These are phyloP conservation scores for Cuniculus paca DNA, from an alignment of 2,797 vertebrate genomes.

Conservation along the genomic window DNA sequence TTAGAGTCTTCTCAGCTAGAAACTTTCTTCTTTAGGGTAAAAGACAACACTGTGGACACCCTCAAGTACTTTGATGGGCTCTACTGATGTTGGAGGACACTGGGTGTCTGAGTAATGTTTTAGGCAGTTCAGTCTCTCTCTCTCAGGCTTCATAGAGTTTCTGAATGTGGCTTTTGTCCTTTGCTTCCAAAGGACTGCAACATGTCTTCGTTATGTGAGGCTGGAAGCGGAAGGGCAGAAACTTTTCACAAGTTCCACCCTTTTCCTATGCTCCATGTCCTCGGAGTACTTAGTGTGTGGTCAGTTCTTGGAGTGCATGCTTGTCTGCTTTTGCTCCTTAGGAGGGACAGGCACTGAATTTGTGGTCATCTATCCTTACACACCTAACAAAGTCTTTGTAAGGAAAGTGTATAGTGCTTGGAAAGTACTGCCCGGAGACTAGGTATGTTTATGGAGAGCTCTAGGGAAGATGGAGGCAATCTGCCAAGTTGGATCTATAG, in stretches of 20 bases:
- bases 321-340: neutral
- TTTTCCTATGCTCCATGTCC: neutral
- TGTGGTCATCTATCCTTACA: neutral
- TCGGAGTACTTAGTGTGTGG: neutral
- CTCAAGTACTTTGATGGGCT: neutral
- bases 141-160: neutral
- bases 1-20: neutral
- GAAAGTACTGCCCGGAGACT: neutral
- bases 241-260: neutral
- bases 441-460: neutral
- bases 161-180: neutral
- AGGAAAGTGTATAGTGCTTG: neutral
- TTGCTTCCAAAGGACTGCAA: neutral
- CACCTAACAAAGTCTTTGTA: slow-evolving; percentile 8
- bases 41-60: neutral
- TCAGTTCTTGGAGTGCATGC: neutral
- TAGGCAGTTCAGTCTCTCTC: neutral
- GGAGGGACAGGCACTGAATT: neutral
- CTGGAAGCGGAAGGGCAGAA: neutral
- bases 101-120: neutral
- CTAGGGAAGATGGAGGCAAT: neutral
- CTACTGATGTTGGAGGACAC: neutral
- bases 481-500: slow-evolving; percentile 3
- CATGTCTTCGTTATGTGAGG: neutral
- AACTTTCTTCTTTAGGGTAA: neutral